Evolutionary conservation across 2,797 vertebrate genomes (phyloP).

Genomic region (Acanthornis magna): DNA sequence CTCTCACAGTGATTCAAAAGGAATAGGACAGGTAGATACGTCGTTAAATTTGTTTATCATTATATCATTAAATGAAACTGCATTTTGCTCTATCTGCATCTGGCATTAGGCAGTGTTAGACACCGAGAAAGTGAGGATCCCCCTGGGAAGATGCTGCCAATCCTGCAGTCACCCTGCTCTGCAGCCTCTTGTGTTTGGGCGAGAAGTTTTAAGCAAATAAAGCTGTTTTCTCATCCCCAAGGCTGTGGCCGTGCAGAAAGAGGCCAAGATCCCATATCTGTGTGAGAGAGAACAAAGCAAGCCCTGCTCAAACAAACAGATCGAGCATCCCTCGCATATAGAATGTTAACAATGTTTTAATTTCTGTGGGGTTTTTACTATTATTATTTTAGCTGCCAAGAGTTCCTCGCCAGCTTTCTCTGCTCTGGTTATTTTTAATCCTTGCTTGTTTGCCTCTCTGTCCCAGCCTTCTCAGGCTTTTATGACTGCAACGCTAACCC

Average conservation of each 20-base stretch:
- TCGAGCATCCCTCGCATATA: background rate
- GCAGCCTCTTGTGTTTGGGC: background rate
- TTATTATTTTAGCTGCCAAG: slow-evolving; percentile 57
- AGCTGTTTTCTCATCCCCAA: background rate
- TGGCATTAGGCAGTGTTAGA: background rate
- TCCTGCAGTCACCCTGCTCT: background rate
- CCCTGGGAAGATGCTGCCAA: background rate
- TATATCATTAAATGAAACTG: background rate
- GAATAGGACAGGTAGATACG: fast-evolving
- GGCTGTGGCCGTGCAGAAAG: background rate
- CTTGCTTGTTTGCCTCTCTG: slow-evolving; percentile 34
- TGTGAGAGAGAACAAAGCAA: background rate
- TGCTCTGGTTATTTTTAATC: slow-evolving; percentile 53
- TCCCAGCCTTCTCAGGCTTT: background rate
- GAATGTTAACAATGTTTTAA: background rate
- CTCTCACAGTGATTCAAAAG: background rate
- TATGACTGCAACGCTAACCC: background rate
- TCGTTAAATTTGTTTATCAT: background rate
- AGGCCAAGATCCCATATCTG: background rate
- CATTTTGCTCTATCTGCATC: fast-evolving
- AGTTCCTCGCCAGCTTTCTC: slow-evolving; percentile 34
- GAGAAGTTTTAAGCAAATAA: background rate
- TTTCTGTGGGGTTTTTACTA: background rate
- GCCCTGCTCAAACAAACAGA: background rate
- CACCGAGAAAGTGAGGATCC: background rate